phyloP scores from a whole-genome alignment of 2,888 invertebrate species.

The Nephrotoma flavescens region DNA sequence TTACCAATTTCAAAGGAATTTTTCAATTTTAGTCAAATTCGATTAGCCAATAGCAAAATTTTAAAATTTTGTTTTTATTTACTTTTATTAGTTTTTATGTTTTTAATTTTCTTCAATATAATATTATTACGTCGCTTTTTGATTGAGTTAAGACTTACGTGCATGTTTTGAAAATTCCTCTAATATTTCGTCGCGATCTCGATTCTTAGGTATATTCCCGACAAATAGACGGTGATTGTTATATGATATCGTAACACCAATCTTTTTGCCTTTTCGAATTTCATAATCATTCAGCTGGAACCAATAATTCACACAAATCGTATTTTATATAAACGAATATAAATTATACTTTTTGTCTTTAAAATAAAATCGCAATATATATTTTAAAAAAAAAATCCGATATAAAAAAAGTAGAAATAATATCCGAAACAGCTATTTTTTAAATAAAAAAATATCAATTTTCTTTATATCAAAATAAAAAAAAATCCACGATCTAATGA shows the following conservation, averaged over 20 bases:
- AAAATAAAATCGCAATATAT: constrained; percentile 2
- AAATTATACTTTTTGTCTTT: not conserved
- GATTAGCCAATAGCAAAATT: not conserved
- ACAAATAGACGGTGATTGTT: constrained; percentile 99
- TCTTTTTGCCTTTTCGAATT: constrained; percentile 98
- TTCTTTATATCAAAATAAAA: not conserved
- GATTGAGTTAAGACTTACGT: constrained; percentile 58
- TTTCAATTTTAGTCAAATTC: not conserved
- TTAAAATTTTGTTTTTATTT: not conserved
- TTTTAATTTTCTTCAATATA: not conserved
- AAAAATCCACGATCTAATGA: constrained; percentile 9
- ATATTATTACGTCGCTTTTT: constrained; percentile 15
- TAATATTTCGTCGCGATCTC: constrained; percentile 97
- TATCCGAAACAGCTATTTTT: not conserved
- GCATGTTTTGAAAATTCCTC: constrained; percentile 99
- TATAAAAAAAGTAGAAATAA: not conserved
- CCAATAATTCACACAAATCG: constrained; percentile 35
- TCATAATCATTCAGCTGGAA: constrained; percentile 99
- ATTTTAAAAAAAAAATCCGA: not conserved
- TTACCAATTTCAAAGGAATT: not conserved
- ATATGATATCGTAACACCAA: constrained; percentile 99
- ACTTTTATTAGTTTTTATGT: not conserved
- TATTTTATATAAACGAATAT: constrained; percentile 1
- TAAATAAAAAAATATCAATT: not conserved
- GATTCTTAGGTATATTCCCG: constrained; percentile 99